Evolutionary conservation across 2,113 vertebrate species (phyloP), one percentile per base, ranked within the genome.

Genomic region (Coregonus clupeaformis): DNA sequence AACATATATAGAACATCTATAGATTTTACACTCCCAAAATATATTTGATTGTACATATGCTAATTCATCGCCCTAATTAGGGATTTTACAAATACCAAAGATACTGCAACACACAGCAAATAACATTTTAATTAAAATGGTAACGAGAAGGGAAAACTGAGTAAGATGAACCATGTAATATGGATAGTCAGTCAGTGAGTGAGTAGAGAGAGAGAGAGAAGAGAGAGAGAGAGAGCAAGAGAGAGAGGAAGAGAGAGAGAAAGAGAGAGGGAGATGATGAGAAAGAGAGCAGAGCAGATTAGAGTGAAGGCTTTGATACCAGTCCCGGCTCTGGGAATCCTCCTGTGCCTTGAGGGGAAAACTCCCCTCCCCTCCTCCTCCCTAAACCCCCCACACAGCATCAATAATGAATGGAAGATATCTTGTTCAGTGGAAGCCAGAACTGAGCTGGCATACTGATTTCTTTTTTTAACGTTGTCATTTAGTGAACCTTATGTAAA

Each of bases 351-450:
- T 91, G 82, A 77, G 92, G 90, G 90, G 80, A 87, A 89, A 86
- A 79, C 82, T 88, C 71, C 85, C 89, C 89, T 52, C 16, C 14
- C 4, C 49, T 52, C 5, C 49, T 52, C 49, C 82, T 87, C 71
- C 85, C 89, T 88, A 78, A 82, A 87, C 71, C 85, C 89, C 89
- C 88, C 91, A 87, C 91, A 81, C 86, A 82, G 79, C 91, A 92
- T 93, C 91, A 92, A 93, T 93, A 92, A 93, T 93, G 90, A 92
- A 93, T 91, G 92, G 92, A 91, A 88, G 89, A 90, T 92, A 90
- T 92, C 91, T 90, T 90, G 89, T 91, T 92, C 90, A 85, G 86
- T 87, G 79, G 83, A 91, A 88, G 83, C 85, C 85, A 74, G 83
- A 89, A 91, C 89, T 83, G 81, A 85, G 84, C 85, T 66, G 80